Evolutionary conservation across 2,113 vertebrate species (phyloP).

Genomic region (Forbesichthys papilliferus): DNA sequence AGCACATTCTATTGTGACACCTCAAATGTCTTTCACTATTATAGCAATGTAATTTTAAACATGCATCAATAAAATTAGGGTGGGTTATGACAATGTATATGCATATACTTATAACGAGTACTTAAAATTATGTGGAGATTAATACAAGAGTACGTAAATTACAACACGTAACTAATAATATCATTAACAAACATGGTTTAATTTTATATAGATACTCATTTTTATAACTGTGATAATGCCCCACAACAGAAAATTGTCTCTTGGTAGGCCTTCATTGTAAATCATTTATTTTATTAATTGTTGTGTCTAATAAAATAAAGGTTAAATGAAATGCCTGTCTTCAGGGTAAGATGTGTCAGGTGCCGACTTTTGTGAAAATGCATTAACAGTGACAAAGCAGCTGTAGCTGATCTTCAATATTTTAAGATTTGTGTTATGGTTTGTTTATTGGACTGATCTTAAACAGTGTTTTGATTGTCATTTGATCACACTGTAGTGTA

Average conservation of each 20-base stretch:
- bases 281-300: no score
- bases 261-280: no score
- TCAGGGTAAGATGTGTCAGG: no score
- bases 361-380: background rate
- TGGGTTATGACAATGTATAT: background rate
- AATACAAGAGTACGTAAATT: no score
- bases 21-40: slow-evolving; percentile 7
- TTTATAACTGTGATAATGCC: background rate
- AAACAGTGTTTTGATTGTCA: no score
- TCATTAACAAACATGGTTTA: background rate
- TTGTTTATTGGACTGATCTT: no score
- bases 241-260: background rate
- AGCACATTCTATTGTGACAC: slow-evolving; percentile 4
- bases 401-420: slow-evolving; percentile 7
- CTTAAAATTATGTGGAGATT: no score
- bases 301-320: no score
- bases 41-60: background rate
- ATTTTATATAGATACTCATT: background rate
- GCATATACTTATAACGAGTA: no score
- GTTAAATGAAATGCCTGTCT: background rate
- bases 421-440: background rate
- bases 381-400: background rate
- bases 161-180: background rate
- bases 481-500: no score
- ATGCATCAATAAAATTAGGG: background rate